phyloP scores from a whole-genome alignment of 1,140 invertebrate genomes.

The Macrotrachela quadricornifera region DNA sequence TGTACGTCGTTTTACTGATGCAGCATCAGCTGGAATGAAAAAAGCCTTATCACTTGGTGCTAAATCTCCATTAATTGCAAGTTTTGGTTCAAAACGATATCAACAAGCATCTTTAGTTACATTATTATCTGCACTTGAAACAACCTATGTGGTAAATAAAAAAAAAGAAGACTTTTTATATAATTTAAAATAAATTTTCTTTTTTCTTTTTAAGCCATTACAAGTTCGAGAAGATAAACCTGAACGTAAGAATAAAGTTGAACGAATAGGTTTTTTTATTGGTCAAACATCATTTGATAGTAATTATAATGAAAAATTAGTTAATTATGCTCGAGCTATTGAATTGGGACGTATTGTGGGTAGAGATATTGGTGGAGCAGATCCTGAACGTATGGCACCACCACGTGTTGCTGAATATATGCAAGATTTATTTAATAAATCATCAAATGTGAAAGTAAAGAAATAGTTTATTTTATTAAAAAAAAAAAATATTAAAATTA shows the following conservation, averaged over 20 bases:
- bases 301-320: neutral
- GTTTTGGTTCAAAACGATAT: too few species aligned
- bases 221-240: too few species aligned
- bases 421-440: constrained; percentile 38
- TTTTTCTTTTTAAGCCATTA: too few species aligned
- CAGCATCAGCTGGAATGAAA: constrained; percentile 6
- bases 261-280: neutral
- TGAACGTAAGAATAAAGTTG: neutral
- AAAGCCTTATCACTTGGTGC: too few species aligned
- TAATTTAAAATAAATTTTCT: too few species aligned
- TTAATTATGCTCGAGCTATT: neutral
- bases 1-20: constrained; percentile 3
- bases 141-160: neutral
- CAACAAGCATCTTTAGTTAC: neutral
- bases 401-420: constrained; percentile 57
- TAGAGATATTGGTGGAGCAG: constrained; percentile 64
- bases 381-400: constrained; percentile 79
- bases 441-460: neutral
- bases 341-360: constrained; percentile 7
- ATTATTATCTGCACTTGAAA: neutral
- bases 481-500: constrained; percentile 25
- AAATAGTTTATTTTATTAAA: neutral
- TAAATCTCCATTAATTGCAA: too few species aligned
- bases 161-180: too few species aligned
- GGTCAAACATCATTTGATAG: neutral